Conservation (phyloP, 2,888 invertebrate genomes). For the Ecliptopera silaceata region DNA sequence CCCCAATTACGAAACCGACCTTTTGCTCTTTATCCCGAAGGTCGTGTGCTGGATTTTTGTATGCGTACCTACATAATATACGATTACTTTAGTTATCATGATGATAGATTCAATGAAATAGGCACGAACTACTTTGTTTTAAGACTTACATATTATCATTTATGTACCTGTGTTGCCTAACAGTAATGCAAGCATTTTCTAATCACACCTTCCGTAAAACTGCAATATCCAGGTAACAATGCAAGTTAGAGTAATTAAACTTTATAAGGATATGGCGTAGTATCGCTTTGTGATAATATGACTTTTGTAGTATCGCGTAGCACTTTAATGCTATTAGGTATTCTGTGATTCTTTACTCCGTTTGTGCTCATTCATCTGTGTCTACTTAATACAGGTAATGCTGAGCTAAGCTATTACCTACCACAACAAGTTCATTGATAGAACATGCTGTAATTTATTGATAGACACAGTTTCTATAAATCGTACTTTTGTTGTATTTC, state of each 20-base stretch:
- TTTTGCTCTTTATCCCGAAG: background rate
- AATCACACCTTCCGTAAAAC: conserved; percentile 10
- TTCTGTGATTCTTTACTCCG: conserved; percentile 1
- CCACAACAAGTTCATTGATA: background rate
- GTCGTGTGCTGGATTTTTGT: background rate
- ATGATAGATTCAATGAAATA: no score
- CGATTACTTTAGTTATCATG: background rate
- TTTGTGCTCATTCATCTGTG: conserved; percentile 9
- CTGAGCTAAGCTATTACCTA: background rate
- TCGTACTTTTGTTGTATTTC: no score
- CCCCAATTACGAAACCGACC: background rate
- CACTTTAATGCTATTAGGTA: no score
- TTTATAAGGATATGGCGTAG: conserved; percentile 22
- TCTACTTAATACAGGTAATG: background rate
- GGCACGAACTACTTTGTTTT: no score
- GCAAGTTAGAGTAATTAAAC: conserved; percentile 9
- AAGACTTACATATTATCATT: no score
- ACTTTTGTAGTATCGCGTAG: no score
- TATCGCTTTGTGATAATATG: background rate
- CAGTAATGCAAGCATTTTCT: conserved; percentile 15
- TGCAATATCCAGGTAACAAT: conserved; percentile 28
- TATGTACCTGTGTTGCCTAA: conserved; percentile 8
- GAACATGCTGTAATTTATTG: no score
- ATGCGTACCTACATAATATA: background rate
- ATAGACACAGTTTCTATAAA: no score